phyloP scores from a whole-genome alignment of 2,113 vertebrate genomes.

The Acrocephalus kingi region DNA sequence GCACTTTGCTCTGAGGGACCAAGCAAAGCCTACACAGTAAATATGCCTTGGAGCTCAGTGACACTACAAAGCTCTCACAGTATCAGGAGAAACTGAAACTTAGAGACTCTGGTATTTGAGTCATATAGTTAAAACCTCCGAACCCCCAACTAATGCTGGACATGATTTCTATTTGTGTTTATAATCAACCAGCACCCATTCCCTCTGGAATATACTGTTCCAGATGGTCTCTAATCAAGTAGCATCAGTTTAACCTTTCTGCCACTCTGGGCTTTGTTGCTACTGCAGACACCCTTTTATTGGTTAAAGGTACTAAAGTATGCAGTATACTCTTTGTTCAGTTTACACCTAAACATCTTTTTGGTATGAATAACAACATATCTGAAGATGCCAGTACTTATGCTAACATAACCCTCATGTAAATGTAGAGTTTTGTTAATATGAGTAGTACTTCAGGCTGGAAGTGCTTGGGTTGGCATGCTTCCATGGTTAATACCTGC shows the following conservation, averaged over 20 bases:
- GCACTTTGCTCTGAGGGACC: not conserved
- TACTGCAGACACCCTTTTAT: not conserved
- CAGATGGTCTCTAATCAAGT: not conserved
- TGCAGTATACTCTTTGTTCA: not conserved
- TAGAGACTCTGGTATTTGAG: not conserved
- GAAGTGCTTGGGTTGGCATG: not conserved
- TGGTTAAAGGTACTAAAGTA: not conserved
- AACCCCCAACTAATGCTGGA: not conserved
- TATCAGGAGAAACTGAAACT: not conserved
- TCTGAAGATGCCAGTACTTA: not conserved
- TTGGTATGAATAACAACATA: not conserved
- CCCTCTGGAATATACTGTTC: not conserved
- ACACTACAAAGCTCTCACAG: not conserved
- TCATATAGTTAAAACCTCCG: rapidly evolving
- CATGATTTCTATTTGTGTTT: not conserved
- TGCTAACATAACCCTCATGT: not conserved
- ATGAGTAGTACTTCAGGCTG: not conserved
- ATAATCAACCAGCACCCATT: not conserved
- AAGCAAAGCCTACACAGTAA: not conserved
- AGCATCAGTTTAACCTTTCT: not conserved
- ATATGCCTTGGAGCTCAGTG: not conserved
- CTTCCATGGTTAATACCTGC: not conserved
- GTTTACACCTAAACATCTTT: not conserved
- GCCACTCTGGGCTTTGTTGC: not conserved
- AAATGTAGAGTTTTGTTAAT: not conserved